phyloP scores from a whole-genome alignment of 2,113 vertebrate genomes.

The Chlamydotis undulata region DNA sequence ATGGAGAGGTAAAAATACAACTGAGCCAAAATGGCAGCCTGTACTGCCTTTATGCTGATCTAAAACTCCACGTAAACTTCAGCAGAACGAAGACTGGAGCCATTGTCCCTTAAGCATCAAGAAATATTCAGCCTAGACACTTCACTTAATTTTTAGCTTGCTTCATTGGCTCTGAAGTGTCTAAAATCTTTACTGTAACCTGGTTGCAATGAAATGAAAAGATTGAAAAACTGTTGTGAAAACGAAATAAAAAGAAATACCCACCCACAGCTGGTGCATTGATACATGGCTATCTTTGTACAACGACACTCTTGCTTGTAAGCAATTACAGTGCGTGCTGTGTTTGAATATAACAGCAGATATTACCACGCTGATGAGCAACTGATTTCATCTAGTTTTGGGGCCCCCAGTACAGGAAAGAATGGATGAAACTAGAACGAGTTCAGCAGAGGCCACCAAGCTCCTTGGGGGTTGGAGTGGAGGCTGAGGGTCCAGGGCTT shows the following conservation, averaged over 20 bases:
- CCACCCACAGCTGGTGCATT: background rate
- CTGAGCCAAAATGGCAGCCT: background rate
- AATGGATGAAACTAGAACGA: background rate
- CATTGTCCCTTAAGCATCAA: background rate
- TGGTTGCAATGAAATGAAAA: background rate
- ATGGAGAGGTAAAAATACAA: background rate
- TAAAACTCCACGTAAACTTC: background rate
- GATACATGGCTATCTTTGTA: background rate
- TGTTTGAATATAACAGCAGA: background rate
- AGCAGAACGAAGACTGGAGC: background rate
- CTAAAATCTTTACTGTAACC: background rate
- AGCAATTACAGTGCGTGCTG: background rate
- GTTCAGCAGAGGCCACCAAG: background rate
- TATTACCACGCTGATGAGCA: background rate
- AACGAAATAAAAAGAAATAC: background rate
- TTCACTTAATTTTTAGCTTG: background rate
- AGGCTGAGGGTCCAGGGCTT: background rate
- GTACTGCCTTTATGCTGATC: background rate
- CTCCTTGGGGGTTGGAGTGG: background rate
- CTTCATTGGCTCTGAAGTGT: background rate
- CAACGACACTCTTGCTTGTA: background rate
- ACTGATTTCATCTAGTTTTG: background rate
- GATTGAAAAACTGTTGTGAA: background rate
- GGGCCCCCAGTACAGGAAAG: background rate
- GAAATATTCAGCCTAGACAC: background rate